A percentile compares a stretch with the other conserved stretches of the same genome.
Evolutionary conservation across 2,113 vertebrate species (phyloP).

Genomic region (Microtus ochrogaster): DNA sequence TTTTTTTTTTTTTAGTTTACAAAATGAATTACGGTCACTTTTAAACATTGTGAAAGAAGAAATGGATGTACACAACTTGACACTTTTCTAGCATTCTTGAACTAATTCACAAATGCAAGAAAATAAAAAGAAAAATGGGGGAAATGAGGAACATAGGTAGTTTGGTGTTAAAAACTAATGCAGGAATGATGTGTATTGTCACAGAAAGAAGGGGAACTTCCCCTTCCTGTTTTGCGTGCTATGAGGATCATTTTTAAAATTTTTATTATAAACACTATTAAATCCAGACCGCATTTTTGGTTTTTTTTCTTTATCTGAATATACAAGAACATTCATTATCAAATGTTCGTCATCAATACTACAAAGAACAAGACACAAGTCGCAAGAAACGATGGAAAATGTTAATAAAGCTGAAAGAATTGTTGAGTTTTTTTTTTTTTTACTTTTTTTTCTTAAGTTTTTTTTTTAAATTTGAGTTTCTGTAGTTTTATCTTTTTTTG

Average conservation of each 20-base stretch:
- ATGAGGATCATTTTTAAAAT: constrained; percentile 88
- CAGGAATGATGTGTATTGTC: constrained; percentile 86
- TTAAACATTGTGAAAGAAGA: constrained; percentile 89
- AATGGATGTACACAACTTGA: constrained; percentile 94
- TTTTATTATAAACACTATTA: constrained; percentile 92
- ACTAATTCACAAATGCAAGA: constrained; percentile 94
- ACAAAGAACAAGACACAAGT: constrained; percentile 92
- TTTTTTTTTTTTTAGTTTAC: constrained; percentile 89
- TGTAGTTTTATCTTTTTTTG: constrained; percentile 90
- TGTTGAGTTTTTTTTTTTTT: constrained; percentile 82
- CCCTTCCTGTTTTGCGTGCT: constrained; percentile 90
- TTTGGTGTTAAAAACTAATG: constrained; percentile 87
- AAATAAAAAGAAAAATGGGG: constrained; percentile 81
- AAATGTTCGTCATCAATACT: constrained; percentile 91
- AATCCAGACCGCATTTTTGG: constrained; percentile 94
- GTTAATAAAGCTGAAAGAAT: constrained; percentile 94
- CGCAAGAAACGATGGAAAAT: constrained; percentile 92
- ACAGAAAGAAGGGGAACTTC: constrained; percentile 85
- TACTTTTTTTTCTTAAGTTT: constrained; percentile 60
- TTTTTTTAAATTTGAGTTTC: constrained; percentile 85
- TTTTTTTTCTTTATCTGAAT: constrained; percentile 92
- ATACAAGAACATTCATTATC: constrained; percentile 92
- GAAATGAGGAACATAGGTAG: constrained; percentile 87
- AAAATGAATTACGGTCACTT: constrained; percentile 91
- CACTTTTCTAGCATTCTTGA: constrained; percentile 94